Conservation (phyloP, 1,140 invertebrate genomes). For the Octopus sinensis region DNA sequence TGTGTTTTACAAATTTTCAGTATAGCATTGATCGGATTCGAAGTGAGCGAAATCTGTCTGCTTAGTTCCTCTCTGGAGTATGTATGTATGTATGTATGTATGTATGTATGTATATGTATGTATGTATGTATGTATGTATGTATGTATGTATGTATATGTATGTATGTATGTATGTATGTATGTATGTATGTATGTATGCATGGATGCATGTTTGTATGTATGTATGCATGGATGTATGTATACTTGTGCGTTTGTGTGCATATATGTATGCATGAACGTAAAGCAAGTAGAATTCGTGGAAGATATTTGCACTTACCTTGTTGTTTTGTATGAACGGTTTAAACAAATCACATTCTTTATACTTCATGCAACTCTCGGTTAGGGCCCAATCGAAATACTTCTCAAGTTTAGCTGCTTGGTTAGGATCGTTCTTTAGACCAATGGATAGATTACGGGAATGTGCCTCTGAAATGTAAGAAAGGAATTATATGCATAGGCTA, state of each 20-base stretch:
- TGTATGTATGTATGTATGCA: neutral
- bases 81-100: neutral
- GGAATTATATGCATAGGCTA: too few species aligned
- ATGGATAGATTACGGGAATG: slow-evolving; percentile 32
- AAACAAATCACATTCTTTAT: slow-evolving; percentile 35
- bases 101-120: neutral
- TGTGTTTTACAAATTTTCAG: too few species aligned
- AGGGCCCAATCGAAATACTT: slow-evolving; percentile 41
- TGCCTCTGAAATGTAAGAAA: slow-evolving; percentile 27
- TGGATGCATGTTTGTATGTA: neutral
- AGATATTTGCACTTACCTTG: slow-evolving; percentile 30
- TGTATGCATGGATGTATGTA: slow-evolving; percentile 1
- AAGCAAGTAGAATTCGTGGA: neutral
- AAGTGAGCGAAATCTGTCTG: too few species aligned
- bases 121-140: neutral
- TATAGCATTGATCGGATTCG: too few species aligned
- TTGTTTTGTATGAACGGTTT: slow-evolving; percentile 30
- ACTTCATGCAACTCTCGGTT: slow-evolving; percentile 37
- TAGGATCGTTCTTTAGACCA: slow-evolving; percentile 42
- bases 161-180: neutral
- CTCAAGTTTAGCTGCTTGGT: slow-evolving; percentile 29
- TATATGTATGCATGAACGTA: neutral
- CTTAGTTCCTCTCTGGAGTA: too few species aligned
- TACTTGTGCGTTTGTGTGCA: neutral
- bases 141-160: neutral